Percentiles rank a stretch among this genome's conserved stretches.
phyloP scores from a whole-genome alignment of 2,113 vertebrate genomes.

The Tychaedon coryphoeus region DNA sequence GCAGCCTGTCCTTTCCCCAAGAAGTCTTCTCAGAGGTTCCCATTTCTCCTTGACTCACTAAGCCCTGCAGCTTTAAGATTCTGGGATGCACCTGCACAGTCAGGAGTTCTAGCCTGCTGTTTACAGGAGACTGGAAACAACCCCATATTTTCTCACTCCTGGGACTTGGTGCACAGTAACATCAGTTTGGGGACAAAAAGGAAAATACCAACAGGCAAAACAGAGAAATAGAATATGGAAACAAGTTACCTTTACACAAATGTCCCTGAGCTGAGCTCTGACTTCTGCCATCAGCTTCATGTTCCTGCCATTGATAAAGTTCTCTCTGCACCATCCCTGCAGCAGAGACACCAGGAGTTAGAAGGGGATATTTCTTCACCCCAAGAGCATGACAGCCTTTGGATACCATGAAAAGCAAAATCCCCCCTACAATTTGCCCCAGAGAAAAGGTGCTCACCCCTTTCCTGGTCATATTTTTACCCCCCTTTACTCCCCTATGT shows the following conservation, averaged over 20 bases:
- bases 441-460: background rate
- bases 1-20: background rate
- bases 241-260: conserved; percentile 89
- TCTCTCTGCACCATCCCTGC: conserved; percentile 95
- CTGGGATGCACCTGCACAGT: background rate
- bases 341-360: background rate
- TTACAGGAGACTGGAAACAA: background rate
- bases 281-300: conserved; percentile 90
- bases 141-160: background rate
- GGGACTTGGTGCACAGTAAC: background rate
- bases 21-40: background rate
- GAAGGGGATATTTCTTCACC: background rate
- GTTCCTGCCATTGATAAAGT: conserved; percentile 93
- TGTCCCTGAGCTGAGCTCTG: conserved; percentile 89
- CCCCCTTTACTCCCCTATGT: background rate
- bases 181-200: background rate
- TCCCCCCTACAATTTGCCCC: background rate
- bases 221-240: background rate
- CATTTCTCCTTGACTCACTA: background rate
- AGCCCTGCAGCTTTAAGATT: background rate
- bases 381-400: background rate
- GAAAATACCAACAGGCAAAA: background rate
- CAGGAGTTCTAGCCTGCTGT: background rate
- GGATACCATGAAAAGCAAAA: background rate
- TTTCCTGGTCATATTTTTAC: background rate